Base-by-base conservation (phyloP, 2,888 invertebrate species). In the Eremobia ochroleuca region DNA sequence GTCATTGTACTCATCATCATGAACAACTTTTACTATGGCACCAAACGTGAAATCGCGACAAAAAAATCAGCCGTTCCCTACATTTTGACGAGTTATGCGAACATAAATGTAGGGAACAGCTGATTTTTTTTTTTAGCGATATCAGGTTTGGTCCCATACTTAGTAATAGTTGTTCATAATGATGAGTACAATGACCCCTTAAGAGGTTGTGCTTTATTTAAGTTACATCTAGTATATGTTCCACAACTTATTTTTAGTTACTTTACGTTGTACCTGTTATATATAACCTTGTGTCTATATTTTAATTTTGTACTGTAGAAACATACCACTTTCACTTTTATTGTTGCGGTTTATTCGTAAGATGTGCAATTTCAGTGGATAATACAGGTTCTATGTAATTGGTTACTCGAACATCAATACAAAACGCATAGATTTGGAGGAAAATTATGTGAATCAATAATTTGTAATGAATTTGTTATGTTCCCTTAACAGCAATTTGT, bases 211-310 rank as follows among this genome's bases (percentile, higher is more conserved):
- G n/a, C n/a, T n/a, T n/a, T n/a, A n/a, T n/a, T n/a, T n/a, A n/a
- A n/a, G n/a, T n/a, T n/a, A n/a, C n/a, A n/a, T n/a, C n/a, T n/a
- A n/a, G n/a, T n/a, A 52, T 68, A 49, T 70, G 72, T 80, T 81
- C 71, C 73, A 78, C 67, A 79, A 76, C 69, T 73, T 78, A 77
- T 68, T 71, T 87, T 86, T 87, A 85, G 79, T 86, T 77, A 77
- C 79, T 88, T 88, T 88, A 88, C 88, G 77, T 82, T 86, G 88
- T 88, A 88, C 88, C 88, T 88, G 88, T 87, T 87, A 82, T 73
- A 79, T 61, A 85, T 83, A 82, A 84, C 78, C 68, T 68, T 85
- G 61, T 81, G 71, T 79, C 73, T 76, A 81, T 76, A 68, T 82
- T 64, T 76, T 73, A 73, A 73, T 79, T 73, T 70, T 87, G 73